Conservation (phyloP, 2,888 invertebrate genomes). For the Lasioglossum zephyrum region DNA sequence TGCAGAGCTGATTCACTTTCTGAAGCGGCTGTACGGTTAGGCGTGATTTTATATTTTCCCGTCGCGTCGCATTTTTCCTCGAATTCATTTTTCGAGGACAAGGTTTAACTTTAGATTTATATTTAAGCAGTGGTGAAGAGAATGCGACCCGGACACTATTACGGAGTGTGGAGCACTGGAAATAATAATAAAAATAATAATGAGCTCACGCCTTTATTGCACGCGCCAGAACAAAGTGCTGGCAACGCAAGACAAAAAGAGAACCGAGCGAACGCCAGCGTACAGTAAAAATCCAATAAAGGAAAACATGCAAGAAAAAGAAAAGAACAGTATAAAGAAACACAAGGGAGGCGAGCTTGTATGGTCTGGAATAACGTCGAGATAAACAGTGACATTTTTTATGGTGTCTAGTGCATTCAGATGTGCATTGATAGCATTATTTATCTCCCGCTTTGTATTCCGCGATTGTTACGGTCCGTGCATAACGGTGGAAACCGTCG, state of each 20-base stretch:
- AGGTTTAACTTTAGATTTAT: neutral
- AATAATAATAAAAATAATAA: conserved; percentile 3
- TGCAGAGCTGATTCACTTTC: neutral
- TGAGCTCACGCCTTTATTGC: neutral
- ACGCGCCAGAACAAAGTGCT: neutral
- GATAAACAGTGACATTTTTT: neutral
- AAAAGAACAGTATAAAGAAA: neutral
- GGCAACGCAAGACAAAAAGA: neutral
- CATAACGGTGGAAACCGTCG: neutral
- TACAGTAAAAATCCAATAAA: conserved; percentile 3
- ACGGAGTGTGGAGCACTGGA: neutral
- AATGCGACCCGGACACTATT: neutral
- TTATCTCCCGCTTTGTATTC: neutral
- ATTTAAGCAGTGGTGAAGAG: neutral
- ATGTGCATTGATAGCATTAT: neutral
- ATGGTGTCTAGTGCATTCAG: neutral
- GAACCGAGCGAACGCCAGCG: neutral
- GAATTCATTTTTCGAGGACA: neutral
- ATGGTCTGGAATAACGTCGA: neutral
- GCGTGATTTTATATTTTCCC: neutral
- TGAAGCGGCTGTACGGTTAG: neutral
- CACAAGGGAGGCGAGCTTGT: neutral
- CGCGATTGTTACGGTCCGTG: neutral
- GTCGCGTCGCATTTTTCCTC: neutral
- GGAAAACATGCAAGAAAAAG: neutral